Base-by-base conservation (phyloP, 2,888 invertebrate genomes). In the Acanthopleura granulata region DNA sequence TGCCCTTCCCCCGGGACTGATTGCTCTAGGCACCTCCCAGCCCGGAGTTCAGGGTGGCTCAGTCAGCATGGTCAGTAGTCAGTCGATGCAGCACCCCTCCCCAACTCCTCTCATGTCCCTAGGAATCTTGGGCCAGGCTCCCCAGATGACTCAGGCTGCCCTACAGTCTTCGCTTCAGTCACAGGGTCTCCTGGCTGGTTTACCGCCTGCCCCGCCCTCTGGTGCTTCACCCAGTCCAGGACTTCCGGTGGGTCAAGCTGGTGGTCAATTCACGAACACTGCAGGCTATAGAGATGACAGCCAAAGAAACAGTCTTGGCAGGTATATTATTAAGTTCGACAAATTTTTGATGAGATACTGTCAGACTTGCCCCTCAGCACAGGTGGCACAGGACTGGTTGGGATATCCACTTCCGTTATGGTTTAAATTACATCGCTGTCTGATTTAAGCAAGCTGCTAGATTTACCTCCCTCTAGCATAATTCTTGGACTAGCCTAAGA, bases 51-150 rank as follows among this genome's bases (percentile, higher is more conserved):
- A 27, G 29, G 27, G 22, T 27, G 29, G 25, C 25, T 66, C 66
- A 6, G 66, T 66, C 4, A 66, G 66, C 29, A 27, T 66, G 66
- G 66, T 22, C 15, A 66, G 16, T 14, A 27, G 27, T 27, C 66
- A 66, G 14, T 66, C 66, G 4, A 66, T 66, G 66, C 66, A 66
- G 14, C 66, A 66, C 25, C 25, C 22, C 22, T 22, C 18, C 29
- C 57, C 57, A n/a, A 12, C 57, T 1, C 66, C 22, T 27, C 66
- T 66, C 22, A 66, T 66, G 66, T 66, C 66, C 66, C 18, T 66
- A 66, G 66, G 66, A 22, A 18, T 66, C 16, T 25, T 66, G 27
- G 66, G 66, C 16, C 66, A 66, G 66, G 66, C 66, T 15, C 66
- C 66, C 1, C 66, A 66, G 25, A 66, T 66, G 66, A 27, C 29